These are phyloP conservation scores for Spicauda simplicius DNA, from an alignment of 2,888 invertebrate species.

Conservation along the genomic window DNA sequence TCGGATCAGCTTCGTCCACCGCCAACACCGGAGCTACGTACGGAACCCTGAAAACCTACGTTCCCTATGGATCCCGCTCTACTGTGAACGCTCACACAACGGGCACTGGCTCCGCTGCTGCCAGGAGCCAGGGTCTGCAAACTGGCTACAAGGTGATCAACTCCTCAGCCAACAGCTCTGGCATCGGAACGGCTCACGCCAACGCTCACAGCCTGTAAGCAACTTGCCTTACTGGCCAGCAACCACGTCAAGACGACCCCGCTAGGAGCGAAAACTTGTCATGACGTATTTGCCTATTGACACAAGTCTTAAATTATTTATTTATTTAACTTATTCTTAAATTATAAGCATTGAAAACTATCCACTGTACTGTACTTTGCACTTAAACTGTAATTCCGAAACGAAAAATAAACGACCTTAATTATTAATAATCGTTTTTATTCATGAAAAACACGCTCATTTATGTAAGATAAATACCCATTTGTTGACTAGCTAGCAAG, in stretches of 20 bases:
- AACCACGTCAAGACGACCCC: conserved; percentile 77
- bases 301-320: conserved; percentile 49
- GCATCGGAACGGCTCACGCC: conserved; percentile 63
- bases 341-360: background rate
- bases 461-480: background rate
- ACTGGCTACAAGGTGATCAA: conserved; percentile 62
- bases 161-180: conserved; percentile 60
- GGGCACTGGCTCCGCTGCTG: conserved; percentile 64
- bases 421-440: background rate
- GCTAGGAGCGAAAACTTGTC: conserved; percentile 65
- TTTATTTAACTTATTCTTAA: conserved; percentile 47
- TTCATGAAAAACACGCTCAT: background rate
- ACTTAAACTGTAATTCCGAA: conserved; percentile 10
- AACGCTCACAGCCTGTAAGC: conserved; percentile 61
- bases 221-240: conserved; percentile 47
- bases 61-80: conserved; percentile 49
- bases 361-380: too few relatives aligned
- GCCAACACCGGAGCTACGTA: conserved; percentile 44
- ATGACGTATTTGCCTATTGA: conserved; percentile 70
- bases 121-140: conserved; percentile 58
- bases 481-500: background rate
- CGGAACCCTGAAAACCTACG: conserved; percentile 39
- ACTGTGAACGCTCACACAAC: conserved; percentile 58
- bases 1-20: conserved; percentile 42
- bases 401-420: conserved; percentile 25